Evolutionary conservation across 2,888 invertebrate genomes (phyloP).

Genomic region (Aelia acuminata): DNA sequence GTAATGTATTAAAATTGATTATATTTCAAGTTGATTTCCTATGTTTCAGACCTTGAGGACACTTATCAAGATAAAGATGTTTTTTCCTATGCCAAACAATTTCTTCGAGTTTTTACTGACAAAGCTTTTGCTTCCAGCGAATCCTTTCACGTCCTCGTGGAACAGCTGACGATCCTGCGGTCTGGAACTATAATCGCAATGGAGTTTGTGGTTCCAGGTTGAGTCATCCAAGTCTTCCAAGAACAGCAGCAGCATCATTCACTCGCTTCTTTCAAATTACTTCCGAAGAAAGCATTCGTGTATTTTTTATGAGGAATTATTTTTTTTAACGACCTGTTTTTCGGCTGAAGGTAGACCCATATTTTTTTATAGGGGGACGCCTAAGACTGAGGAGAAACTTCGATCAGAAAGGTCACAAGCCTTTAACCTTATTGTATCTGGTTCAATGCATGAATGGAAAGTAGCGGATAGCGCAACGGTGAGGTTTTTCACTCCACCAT

Average conservation of each 20-base stretch:
- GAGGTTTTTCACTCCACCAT: not conserved
- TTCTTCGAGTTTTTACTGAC: not conserved
- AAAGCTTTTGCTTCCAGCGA: not conserved
- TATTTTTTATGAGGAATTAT: not conserved
- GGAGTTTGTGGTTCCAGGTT: constrained; percentile 46
- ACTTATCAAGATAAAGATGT: too few species aligned
- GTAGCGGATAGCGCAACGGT: not conserved
- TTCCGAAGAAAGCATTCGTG: not conserved
- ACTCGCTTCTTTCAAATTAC: constrained; percentile 8
- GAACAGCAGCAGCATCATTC: constrained; percentile 34
- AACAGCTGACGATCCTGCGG: constrained; percentile 34
- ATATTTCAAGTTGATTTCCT: too few species aligned
- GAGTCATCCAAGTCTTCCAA: constrained; percentile 10
- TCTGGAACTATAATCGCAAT: constrained; percentile 7
- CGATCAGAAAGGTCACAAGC: not conserved
- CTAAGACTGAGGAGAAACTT: not conserved
- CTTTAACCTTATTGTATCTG: not conserved
- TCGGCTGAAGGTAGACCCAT: not conserved
- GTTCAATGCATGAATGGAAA: constrained; percentile 24
- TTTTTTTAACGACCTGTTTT: not conserved
- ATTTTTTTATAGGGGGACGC: not conserved
- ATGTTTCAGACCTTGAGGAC: too few species aligned
- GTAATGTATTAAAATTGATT: too few species aligned
- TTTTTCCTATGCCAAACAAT: not conserved
- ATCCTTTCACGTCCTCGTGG: not conserved